Percentiles rank a stretch among this genome's conserved stretches.
Evolutionary conservation across 2,888 invertebrate genomes (phyloP).

Genomic region (Polymixis flavicincta): DNA sequence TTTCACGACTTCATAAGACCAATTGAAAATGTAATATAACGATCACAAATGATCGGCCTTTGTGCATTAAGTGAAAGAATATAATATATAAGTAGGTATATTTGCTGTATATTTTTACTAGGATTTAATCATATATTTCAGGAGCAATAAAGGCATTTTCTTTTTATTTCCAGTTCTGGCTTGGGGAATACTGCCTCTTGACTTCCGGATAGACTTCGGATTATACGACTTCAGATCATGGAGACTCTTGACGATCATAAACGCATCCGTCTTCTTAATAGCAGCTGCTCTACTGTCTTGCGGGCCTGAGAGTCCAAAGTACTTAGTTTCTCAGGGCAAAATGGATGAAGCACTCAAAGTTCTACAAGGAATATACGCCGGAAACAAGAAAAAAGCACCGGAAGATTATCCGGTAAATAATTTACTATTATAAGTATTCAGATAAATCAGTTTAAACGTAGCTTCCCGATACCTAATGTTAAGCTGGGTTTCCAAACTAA

Average conservation of each 20-base stretch:
- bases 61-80: background rate
- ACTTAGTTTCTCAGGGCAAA: conserved; percentile 92
- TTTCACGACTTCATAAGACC: too few species aligned
- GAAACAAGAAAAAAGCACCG: conserved; percentile 80
- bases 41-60: background rate
- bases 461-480: background rate
- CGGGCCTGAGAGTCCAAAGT: conserved; percentile 95
- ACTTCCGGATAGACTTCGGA: conserved; percentile 85
- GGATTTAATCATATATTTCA: background rate
- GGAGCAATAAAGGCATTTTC: background rate
- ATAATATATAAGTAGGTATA: background rate
- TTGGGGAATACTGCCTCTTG: conserved; percentile 92
- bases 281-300: conserved; percentile 89
- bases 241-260: conserved; percentile 92
- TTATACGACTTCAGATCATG: conserved; percentile 92
- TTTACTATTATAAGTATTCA: background rate
- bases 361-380: conserved; percentile 91
- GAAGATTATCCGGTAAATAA: conserved; percentile 86
- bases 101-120: background rate
- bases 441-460: background rate
- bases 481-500: background rate
- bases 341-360: conserved; percentile 91
- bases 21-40: background rate
- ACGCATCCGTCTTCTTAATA: conserved; percentile 91
- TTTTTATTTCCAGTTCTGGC: conserved; percentile 89